Percentiles rank a stretch among this genome's conserved stretches.
Conservation (phyloP, 1,140 invertebrate genomes). For the Sitobion miscanthi region DNA sequence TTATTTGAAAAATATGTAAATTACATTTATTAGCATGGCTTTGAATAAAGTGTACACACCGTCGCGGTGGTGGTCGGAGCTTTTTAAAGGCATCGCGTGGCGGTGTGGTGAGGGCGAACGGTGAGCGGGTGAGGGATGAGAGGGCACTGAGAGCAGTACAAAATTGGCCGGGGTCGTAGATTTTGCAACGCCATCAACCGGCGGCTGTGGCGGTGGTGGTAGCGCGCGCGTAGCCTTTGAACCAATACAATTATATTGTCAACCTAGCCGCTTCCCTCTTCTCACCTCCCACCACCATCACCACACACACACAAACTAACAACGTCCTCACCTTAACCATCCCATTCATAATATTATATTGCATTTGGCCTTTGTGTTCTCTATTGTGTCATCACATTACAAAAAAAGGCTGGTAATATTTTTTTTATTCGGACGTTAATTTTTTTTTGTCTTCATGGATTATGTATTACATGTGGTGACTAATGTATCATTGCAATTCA, state of each 20-base stretch:
- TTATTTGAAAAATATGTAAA: conserved; percentile 57
- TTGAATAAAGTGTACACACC: conserved; percentile 49
- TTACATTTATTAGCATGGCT: conserved; percentile 55
- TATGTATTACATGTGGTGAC: neutral
- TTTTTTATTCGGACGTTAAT: conserved; percentile 34
- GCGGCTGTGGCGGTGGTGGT: neutral
- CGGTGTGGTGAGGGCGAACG: neutral
- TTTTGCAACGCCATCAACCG: conserved; percentile 27
- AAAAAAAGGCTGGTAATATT: neutral
- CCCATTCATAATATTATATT: conserved; percentile 50
- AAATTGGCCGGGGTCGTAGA: conserved; percentile 29
- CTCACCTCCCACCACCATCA: neutral
- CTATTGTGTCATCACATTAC: conserved; percentile 49
- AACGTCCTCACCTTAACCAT: conserved; percentile 40
- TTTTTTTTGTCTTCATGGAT: neutral
- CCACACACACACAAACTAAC: neutral
- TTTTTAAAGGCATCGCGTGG: conserved; percentile 26
- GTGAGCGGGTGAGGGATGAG: neutral
- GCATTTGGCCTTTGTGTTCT: conserved; percentile 51
- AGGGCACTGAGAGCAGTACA: neutral
- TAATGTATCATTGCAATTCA: neutral
- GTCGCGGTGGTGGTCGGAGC: conserved; percentile 28
- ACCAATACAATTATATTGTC: conserved; percentile 52
- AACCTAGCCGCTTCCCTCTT: conserved; percentile 19
- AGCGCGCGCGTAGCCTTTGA: conserved; percentile 37